Conservation (phyloP, 2,888 invertebrate species). For the Leptinotarsa peninsularis region DNA sequence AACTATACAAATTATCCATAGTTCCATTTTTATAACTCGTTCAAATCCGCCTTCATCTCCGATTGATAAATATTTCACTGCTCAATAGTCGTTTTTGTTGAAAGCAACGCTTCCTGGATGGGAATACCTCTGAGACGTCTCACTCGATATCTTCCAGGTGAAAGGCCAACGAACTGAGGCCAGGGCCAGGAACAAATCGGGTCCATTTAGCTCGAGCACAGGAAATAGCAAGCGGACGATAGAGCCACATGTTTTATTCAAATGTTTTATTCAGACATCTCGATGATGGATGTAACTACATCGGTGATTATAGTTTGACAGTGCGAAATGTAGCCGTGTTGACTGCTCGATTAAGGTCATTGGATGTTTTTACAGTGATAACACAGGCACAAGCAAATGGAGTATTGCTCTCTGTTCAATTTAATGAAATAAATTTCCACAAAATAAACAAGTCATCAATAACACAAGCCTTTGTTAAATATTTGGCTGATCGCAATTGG, state of each 20-base stretch:
- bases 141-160: conserved; percentile 19
- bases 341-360: neutral
- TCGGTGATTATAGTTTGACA: conserved; percentile 3
- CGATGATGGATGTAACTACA: conserved; percentile 2
- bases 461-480: no score
- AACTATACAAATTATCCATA: no score
- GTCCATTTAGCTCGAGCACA: neutral
- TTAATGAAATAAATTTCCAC: no score
- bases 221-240: neutral
- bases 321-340: neutral
- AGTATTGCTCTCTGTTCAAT: neutral
- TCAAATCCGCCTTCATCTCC: neutral
- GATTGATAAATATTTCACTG: neutral
- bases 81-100: no score
- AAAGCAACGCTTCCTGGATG: neutral
- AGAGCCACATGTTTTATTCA: neutral
- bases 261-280: conserved; percentile 2
- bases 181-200: conserved; percentile 21
- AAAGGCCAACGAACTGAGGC: conserved; percentile 21
- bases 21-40: no score
- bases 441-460: no score
- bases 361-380: neutral
- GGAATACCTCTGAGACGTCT: neutral
- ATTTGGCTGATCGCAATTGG: no score
- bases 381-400: neutral